phyloP scores from a whole-genome alignment of 2,113 vertebrate genomes.

The Poeciliopsis retropinna region DNA sequence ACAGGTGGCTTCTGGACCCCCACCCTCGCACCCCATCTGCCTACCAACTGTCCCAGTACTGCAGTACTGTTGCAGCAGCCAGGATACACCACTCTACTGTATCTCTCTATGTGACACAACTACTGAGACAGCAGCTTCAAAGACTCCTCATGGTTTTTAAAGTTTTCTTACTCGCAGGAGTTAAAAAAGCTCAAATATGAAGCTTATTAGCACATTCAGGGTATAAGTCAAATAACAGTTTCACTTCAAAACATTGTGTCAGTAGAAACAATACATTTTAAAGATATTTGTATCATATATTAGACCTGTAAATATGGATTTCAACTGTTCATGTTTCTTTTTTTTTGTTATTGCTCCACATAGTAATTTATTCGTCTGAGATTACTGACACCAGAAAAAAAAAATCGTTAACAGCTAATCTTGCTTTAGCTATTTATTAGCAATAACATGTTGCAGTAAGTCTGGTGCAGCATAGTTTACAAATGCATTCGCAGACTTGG shows the following conservation, averaged over 20 bases:
- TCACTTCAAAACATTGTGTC: not conserved
- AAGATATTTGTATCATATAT: too few relatives aligned
- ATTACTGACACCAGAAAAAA: not conserved
- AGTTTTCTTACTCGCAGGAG: not conserved
- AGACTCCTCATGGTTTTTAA: not conserved
- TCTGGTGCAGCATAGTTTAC: too few relatives aligned
- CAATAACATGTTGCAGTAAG: too few relatives aligned
- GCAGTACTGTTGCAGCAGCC: constrained; percentile 17
- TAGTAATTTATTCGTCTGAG: too few relatives aligned
- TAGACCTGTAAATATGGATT: too few relatives aligned
- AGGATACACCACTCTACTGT: constrained; percentile 1
- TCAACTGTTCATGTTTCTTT: too few relatives aligned
- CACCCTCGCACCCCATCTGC: constrained; percentile 27
- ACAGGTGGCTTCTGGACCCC: constrained; percentile 35
- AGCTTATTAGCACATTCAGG: not conserved
- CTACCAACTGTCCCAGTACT: constrained; percentile 48
- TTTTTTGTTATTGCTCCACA: too few relatives aligned
- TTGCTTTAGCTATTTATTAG: too few relatives aligned
- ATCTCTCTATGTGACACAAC: constrained; percentile 7
- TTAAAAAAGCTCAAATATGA: not conserved
- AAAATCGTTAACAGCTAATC: not conserved
- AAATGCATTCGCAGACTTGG: too few relatives aligned
- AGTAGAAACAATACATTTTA: not conserved
- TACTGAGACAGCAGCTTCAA: not conserved
- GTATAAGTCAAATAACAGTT: not conserved